Evolutionary conservation across 2,797 vertebrate species (phyloP), one percentile per base, ranked within the genome.

Genomic region (Decapterus maruadsi): DNA sequence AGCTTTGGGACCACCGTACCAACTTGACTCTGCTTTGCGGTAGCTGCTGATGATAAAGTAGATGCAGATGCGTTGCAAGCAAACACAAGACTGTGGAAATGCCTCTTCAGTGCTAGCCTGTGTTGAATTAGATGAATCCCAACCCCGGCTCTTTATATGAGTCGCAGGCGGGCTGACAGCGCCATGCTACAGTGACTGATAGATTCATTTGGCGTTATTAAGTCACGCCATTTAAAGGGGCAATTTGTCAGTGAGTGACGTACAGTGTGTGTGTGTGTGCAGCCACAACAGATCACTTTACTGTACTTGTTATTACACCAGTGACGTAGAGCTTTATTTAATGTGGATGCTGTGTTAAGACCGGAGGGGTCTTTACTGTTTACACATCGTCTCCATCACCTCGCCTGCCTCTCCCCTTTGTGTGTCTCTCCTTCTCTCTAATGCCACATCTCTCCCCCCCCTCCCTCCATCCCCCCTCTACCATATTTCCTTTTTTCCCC

Each of bases 131-230:
- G 83, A 91, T 73, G 81, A 87, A 87, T 77, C 86, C 84, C 70
- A 63, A 82, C 72, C 36, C 46, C 58, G 48, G 66, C 73, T 51
- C 57, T 80, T 80, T 87, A 86, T 83, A 84, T 80, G 83, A 93
- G 77, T 87, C 90, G 80, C 79, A 54, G 81, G 82, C 69, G 55
- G 80, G 59, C 88, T 75, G 86, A 91, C 87, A 85, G 70, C 72
- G 81, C 86, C 68, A 20, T 75, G 81, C 87, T 86, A 81, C 83
- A 64, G 80, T 91, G 91, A 91, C 89, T 89, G 93, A 94, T 92
- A 87, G 84, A 90, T 93, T 91, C 75, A 92, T 92, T 92, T 91
- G 88, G 78, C 74, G 50, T 90, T 92, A 92, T 92, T 91, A 92
- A 90, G 87, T 91, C 90, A 80, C 75, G 75, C 81, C 80, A 87